Percentiles rank a stretch among this genome's conserved stretches.
Evolutionary conservation across 2,888 invertebrate species (phyloP).

Genomic region (Saturnia japonica): DNA sequence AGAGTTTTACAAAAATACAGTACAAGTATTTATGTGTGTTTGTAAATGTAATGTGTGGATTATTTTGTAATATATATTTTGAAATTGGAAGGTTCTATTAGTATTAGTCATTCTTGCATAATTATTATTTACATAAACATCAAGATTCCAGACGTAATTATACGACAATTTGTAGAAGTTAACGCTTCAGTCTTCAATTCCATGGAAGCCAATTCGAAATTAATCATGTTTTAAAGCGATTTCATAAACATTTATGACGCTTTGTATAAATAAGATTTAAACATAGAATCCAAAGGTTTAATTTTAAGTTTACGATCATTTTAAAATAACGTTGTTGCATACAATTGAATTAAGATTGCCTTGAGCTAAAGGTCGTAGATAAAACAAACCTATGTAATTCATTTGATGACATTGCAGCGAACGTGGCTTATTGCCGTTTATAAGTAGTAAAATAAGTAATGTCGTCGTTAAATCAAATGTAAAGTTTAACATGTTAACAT

Average conservation of each 20-base stretch:
- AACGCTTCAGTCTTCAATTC: background rate
- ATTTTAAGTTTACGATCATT: conserved; percentile 14
- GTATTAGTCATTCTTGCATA: too few species aligned
- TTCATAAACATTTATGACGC: conserved; percentile 1
- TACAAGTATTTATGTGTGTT: too few species aligned
- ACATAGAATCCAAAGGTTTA: background rate
- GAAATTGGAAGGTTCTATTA: too few species aligned
- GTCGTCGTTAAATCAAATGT: conserved; percentile 37
- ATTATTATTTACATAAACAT: too few species aligned
- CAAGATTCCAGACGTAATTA: too few species aligned
- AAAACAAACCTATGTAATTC: conserved; percentile 33
- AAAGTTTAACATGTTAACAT: conserved; percentile 33
- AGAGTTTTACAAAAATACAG: too few species aligned
- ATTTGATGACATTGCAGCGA: conserved; percentile 35
- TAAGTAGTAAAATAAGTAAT: conserved; percentile 30
- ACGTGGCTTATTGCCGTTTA: conserved; percentile 28
- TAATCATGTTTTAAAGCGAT: background rate
- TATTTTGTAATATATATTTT: too few species aligned
- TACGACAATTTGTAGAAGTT: background rate
- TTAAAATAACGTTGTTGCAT: conserved; percentile 18
- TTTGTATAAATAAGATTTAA: conserved; percentile 9
- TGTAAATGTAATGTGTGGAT: too few species aligned
- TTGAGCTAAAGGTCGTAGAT: conserved; percentile 46
- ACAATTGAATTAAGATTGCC: conserved; percentile 41
- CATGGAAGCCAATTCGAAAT: background rate